A percentile compares a stretch with the other conserved stretches of the same genome.
Conservation (phyloP, 2,113 vertebrate species). For the Melanerpes formicivorus region DNA sequence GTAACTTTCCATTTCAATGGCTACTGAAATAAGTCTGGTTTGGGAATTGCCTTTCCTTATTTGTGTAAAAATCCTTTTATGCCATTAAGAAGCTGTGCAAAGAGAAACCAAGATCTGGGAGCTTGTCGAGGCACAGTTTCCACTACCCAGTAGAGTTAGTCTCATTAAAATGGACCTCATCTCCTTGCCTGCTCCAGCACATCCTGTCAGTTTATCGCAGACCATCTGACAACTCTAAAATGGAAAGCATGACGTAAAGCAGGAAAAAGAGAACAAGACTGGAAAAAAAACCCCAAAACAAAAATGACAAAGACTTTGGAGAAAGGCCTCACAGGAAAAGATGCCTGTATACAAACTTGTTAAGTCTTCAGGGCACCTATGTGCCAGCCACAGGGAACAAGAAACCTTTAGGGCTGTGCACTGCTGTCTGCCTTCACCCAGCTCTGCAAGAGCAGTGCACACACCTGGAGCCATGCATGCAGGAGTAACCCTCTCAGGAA, state of each 20-base stretch:
- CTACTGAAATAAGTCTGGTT: constrained; percentile 35
- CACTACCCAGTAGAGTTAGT: constrained; percentile 6
- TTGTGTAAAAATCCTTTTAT: constrained; percentile 45
- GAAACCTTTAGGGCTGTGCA: background rate
- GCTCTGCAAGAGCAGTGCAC: background rate
- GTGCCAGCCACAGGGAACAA: background rate
- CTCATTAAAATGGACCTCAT: constrained; percentile 57
- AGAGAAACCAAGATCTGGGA: constrained; percentile 30
- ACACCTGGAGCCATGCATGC: rapidly evolving
- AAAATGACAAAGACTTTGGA: constrained; percentile 10
- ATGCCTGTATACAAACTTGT: background rate
- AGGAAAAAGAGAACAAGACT: background rate
- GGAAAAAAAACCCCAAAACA: background rate
- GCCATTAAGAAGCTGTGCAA: background rate
- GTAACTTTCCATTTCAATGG: constrained; percentile 39
- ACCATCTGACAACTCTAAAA: constrained; percentile 59
- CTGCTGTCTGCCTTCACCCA: rapidly evolving
- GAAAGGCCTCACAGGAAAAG: background rate
- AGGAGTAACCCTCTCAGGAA: background rate
- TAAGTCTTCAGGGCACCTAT: background rate
- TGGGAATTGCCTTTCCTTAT: constrained; percentile 36
- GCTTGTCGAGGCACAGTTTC: background rate
- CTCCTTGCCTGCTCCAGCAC: constrained; percentile 12
- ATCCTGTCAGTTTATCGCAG: constrained; percentile 56
- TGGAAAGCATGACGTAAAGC: constrained; percentile 43